These are phyloP conservation scores for Oncorhynchus clarkii DNA, from an alignment of 2,113 vertebrate genomes.

Conservation along the genomic window DNA sequence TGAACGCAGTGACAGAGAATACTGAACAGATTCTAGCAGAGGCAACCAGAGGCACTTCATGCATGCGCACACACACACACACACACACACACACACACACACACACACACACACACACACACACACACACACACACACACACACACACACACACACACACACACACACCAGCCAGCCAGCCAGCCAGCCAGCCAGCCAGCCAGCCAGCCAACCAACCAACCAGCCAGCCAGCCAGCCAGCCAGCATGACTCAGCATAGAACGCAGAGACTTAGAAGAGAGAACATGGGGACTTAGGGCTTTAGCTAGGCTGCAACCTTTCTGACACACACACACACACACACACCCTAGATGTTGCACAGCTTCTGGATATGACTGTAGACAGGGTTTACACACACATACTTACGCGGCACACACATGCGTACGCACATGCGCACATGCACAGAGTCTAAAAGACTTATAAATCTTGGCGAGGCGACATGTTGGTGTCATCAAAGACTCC, in stretches of 20 bases:
- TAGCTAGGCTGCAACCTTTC: constrained; percentile 8
- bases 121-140: too few species aligned
- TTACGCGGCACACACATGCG: background rate
- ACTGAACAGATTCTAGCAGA: background rate
- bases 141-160: too few species aligned
- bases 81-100: too few species aligned
- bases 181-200: too few species aligned
- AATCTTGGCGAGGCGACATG: too few species aligned
- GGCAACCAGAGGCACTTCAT: background rate
- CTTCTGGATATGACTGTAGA: background rate
- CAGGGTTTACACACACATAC: background rate
- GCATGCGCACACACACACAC: too few species aligned
- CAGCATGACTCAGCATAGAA: constrained; percentile 33
- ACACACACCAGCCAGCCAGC: too few species aligned
- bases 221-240: too few species aligned
- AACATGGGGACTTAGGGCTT: constrained; percentile 17
- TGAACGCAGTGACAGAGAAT: background rate
- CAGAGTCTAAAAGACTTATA: background rate
- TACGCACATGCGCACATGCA: background rate
- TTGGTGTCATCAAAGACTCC: too few species aligned
- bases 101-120: too few species aligned
- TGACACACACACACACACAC: constrained; percentile 19
- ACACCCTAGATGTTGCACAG: background rate
- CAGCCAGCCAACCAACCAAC: too few species aligned
- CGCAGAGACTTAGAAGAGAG: constrained; percentile 36